phyloP scores from a whole-genome alignment of 2,888 invertebrate species.

The Ophioninae sp. region DNA sequence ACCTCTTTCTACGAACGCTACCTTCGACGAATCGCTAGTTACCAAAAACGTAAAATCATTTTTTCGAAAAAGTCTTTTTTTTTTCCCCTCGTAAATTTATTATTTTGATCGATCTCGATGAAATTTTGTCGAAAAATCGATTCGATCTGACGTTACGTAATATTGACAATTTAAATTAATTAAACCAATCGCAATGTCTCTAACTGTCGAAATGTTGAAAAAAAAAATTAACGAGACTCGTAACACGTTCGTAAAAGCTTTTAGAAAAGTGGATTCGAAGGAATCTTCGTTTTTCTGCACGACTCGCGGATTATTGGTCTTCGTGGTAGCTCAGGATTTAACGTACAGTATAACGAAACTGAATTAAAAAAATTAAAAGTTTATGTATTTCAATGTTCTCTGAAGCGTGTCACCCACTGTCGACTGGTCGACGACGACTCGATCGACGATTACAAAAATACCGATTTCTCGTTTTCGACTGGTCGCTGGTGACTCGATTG shows the following conservation, averaged over 20 bases:
- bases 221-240: not conserved
- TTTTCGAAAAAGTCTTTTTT: constrained; percentile 19
- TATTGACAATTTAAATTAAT: not conserved
- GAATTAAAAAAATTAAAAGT: constrained; percentile 23
- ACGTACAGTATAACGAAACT: constrained; percentile 47
- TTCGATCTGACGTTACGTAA: no score
- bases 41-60: not conserved
- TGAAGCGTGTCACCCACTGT: no score
- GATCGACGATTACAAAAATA: no score
- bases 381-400: constrained; percentile 44
- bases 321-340: constrained; percentile 22
- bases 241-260: not conserved
- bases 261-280: not conserved
- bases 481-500: no score
- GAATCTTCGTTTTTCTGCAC: constrained; percentile 11
- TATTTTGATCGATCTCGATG: not conserved
- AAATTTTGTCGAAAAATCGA: not conserved
- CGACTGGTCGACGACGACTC: no score
- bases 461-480: no score
- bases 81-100: not conserved
- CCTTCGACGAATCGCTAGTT: constrained; percentile 52
- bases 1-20: constrained; percentile 72
- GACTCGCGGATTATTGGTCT: constrained; percentile 8
- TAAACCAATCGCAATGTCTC: not conserved
- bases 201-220: constrained; percentile 11